Percentiles rank a stretch among this genome's conserved stretches.
These are phyloP conservation scores for Scaptomyza pallida DNA, from an alignment of 1,140 invertebrate genomes.

Conservation along the genomic window DNA sequence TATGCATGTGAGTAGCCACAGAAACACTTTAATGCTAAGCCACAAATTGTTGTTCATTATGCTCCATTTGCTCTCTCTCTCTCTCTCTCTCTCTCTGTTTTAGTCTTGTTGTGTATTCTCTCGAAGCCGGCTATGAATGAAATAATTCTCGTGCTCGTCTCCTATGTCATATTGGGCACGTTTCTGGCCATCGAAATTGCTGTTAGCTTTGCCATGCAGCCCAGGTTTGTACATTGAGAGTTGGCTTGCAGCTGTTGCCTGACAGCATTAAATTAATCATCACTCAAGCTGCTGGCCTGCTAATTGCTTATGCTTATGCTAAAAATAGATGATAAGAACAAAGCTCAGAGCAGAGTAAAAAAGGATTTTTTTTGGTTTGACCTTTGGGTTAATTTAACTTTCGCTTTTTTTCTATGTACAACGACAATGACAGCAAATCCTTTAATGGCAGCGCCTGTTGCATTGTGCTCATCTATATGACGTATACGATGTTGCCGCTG, in stretches of 20 bases:
- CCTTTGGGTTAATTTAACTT: constrained; percentile 28
- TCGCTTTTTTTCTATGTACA: constrained; percentile 4
- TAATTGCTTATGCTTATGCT: constrained; percentile 50
- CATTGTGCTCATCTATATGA: constrained; percentile 92
- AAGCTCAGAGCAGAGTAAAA: constrained; percentile 11
- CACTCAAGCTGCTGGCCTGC: constrained; percentile 44
- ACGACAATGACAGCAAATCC: constrained; percentile 65
- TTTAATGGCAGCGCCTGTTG: constrained; percentile 82
- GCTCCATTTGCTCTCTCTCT: not conserved
- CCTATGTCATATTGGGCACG: constrained; percentile 90
- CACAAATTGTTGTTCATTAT: constrained; percentile 30
- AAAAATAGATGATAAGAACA: constrained; percentile 30
- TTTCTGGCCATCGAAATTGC: constrained; percentile 88
- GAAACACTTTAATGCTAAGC: not conserved
- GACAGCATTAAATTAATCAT: constrained; percentile 61
- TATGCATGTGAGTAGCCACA: constrained; percentile 85
- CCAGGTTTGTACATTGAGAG: constrained; percentile 80
- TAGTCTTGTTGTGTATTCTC: constrained; percentile 90
- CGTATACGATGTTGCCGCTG: constrained; percentile 94
- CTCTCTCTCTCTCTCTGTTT: constrained; percentile 49
- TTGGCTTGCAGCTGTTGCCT: constrained; percentile 39
- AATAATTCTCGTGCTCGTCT: constrained; percentile 92
- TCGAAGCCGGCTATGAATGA: constrained; percentile 94
- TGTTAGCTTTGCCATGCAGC: constrained; percentile 85
- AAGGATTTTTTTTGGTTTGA: not conserved